These are phyloP conservation scores for Pristionchus exspectatus DNA, from an alignment of 2,888 invertebrate species.

Conservation along the genomic window DNA sequence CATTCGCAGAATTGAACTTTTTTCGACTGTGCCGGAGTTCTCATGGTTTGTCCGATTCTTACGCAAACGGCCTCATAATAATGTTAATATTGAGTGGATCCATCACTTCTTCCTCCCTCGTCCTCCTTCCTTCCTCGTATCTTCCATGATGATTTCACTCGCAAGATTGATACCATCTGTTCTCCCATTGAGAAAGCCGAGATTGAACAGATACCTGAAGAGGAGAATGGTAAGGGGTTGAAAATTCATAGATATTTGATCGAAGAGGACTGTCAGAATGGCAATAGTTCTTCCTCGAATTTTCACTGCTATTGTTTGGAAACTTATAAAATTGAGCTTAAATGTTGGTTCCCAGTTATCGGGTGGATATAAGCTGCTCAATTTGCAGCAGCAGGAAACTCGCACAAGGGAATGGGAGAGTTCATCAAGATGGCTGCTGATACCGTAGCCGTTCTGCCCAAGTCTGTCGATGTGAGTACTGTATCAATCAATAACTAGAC, in stretches of 20 bases:
- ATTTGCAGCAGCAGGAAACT: background rate
- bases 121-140: background rate
- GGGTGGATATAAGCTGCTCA: background rate
- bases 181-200: background rate
- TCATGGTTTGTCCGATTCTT: too few species aligned
- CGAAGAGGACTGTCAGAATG: too few species aligned
- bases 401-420: constrained; percentile 41
- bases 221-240: background rate
- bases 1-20: too few species aligned
- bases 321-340: too few species aligned
- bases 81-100: background rate
- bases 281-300: too few species aligned
- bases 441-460: background rate
- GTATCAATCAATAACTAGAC: background rate
- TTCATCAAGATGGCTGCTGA: constrained; percentile 55
- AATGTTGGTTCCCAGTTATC: background rate
- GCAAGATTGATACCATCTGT: constrained; percentile 5
- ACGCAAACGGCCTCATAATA: too few species aligned
- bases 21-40: too few species aligned
- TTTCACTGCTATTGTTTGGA: too few species aligned
- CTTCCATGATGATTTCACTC: constrained; percentile 6
- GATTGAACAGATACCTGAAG: constrained; percentile 21
- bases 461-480: constrained; percentile 53
- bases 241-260: too few species aligned
- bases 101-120: background rate